These are phyloP conservation scores for Chelonia mydas DNA, from an alignment of 2,797 vertebrate genomes.

Conservation along the genomic window DNA sequence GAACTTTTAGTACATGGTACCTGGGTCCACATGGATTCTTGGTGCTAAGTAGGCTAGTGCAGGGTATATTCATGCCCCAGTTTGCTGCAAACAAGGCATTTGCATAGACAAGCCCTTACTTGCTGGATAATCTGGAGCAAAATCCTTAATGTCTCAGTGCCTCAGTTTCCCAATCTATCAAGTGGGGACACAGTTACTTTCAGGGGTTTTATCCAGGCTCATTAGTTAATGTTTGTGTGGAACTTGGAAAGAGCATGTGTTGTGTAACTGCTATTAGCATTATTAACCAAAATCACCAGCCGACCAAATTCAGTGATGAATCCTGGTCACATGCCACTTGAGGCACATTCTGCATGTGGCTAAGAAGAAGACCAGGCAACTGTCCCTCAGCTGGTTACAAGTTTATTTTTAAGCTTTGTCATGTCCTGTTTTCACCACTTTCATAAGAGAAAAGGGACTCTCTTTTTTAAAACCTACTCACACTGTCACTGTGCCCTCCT, in stretches of 20 bases:
- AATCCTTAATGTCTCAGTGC: slow-evolving; percentile 18
- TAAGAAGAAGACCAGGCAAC: slow-evolving; percentile 4
- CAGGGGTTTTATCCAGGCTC: not conserved
- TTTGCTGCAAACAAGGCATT: not conserved
- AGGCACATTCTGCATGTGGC: no score
- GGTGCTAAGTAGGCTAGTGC: not conserved
- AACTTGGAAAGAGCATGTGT: slow-evolving; percentile 7
- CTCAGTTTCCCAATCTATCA: slow-evolving; percentile 11
- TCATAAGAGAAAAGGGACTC: not conserved
- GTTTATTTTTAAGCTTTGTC: slow-evolving; percentile 49
- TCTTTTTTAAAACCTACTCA: not conserved
- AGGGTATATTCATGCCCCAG: not conserved
- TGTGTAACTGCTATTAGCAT: slow-evolving; percentile 37
- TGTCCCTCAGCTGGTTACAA: slow-evolving; percentile 33
- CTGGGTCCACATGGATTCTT: not conserved
- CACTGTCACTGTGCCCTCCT: not conserved
- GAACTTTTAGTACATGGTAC: not conserved
- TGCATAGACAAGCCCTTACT: not conserved
- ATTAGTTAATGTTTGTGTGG: not conserved
- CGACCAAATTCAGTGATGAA: no score
- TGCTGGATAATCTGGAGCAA: slow-evolving; percentile 42
- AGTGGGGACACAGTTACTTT: slow-evolving; percentile 6
- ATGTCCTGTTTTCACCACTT: not conserved
- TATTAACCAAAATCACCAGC: slow-evolving; percentile 16
- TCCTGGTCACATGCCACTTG: no score